Base-by-base conservation (phyloP, 2,797 vertebrate genomes). In the Aselliscus stoliczkanus region DNA sequence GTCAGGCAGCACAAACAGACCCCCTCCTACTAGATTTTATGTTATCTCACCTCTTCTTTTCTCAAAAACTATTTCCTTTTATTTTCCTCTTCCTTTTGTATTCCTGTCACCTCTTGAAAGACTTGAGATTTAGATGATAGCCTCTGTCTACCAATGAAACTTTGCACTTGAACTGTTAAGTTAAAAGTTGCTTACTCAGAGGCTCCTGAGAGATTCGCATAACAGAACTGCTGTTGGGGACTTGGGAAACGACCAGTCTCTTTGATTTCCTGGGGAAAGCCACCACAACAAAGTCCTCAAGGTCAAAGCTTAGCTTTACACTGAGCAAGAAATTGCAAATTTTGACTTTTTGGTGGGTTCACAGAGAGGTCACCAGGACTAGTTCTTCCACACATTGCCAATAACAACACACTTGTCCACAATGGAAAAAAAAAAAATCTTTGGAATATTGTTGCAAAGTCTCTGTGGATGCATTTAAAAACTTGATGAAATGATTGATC, bases 261-360 rank as follows among this genome's bases (percentile, higher is more conserved):
- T 97, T 97, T 98, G 97, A 97, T 97, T 97, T 97, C 97, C 91
- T 93, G 50, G 83, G 94, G 93, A 94, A 97, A 96, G 91, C 90
- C 94, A 97, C 96, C 96, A 97, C 95, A 97, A 97, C 95, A 98
- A 97, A 97, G 96, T 80, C 75, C 67, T 94, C 72, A 84, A 85
- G 97, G 97, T 96, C 97, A 98, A 94, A 97, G 97, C 88, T 97
- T 96, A 94, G 76, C 95, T 96, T 97, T 93, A 96, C 83, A 97
- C 97, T 93, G 95, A 95, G 92, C 44, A 94, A 97, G 93, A 97
- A 95, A 96, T 97, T 96, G 97, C 96, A 97, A 97, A 98, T 97
- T 98, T 98, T 97, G 97, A 97, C 95, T 98, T 98, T 97, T 96
- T 79, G 92, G 80, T 93, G 83, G 65, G 97, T 98, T 98, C 97